Evolutionary conservation across 2,797 vertebrate genomes (phyloP).

Genomic region (Phaenicophaeus curvirostris): DNA sequence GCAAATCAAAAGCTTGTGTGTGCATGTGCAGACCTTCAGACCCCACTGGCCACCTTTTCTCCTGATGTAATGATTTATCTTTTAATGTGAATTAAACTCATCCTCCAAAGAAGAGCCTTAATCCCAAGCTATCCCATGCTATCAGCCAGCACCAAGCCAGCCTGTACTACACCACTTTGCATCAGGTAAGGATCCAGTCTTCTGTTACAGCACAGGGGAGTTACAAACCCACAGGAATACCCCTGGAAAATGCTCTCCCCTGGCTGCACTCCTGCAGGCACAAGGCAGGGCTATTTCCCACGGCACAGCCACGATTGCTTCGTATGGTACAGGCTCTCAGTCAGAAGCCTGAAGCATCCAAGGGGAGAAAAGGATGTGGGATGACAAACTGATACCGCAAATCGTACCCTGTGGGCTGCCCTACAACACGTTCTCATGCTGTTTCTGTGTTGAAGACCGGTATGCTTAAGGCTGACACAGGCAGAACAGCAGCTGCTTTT

Average conservation of each 20-base stretch:
- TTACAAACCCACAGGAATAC: accelerated
- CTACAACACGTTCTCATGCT: accelerated
- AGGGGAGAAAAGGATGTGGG: not conserved
- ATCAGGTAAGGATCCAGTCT: too few relatives aligned
- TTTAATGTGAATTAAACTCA: not conserved
- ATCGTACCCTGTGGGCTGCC: not conserved
- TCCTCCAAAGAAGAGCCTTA: not conserved
- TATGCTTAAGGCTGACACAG: accelerated
- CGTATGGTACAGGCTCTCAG: not conserved
- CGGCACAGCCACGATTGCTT: accelerated
- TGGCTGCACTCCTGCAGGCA: not conserved
- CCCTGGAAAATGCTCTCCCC: accelerated
- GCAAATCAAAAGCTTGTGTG: not conserved
- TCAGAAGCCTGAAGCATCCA: not conserved
- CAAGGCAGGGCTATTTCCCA: not conserved
- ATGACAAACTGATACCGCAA: not conserved
- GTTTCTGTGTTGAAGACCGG: accelerated
- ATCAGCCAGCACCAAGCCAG: not conserved
- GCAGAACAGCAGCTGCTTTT: not conserved
- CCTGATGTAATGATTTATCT: not conserved
- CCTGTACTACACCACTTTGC: not conserved
- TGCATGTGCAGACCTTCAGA: not conserved
- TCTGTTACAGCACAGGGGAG: accelerated
- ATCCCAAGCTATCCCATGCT: not conserved
- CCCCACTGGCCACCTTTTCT: not conserved